Conservation (phyloP, 2,888 invertebrate genomes). For the Hanleya hanleyi region DNA sequence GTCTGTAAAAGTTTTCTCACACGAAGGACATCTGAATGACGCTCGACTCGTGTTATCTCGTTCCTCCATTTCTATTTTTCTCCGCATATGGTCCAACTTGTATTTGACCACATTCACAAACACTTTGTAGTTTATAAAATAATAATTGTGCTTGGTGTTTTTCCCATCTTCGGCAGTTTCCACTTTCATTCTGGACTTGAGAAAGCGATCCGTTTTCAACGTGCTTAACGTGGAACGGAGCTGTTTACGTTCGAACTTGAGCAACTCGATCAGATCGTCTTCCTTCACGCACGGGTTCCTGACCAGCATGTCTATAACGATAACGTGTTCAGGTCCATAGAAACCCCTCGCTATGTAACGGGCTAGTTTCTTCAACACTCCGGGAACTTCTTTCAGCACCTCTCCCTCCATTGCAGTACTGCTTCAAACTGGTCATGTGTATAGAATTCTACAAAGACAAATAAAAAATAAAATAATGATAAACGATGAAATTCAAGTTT, state of each 20-base stretch:
- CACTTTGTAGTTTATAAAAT: constrained; percentile 95
- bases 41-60: constrained; percentile 95
- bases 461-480: too few species aligned
- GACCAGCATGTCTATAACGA: constrained; percentile 96
- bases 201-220: constrained; percentile 91
- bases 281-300: constrained; percentile 88
- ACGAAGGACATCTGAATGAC: constrained; percentile 94
- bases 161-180: constrained; percentile 96
- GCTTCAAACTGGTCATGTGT: too few species aligned
- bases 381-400: constrained; percentile 89
- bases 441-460: too few species aligned
- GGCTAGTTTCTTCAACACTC: constrained; percentile 90
- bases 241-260: constrained; percentile 94
- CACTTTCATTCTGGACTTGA: constrained; percentile 84
- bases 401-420: too few species aligned
- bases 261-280: constrained; percentile 83
- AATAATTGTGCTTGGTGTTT: constrained; percentile 96
- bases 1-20: constrained; percentile 95
- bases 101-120: constrained; percentile 99
- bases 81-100: constrained; percentile 95
- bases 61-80: constrained; percentile 96
- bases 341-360: constrained; percentile 94
- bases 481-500: too few species aligned
- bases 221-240: constrained; percentile 85
- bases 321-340: constrained; percentile 93